phyloP scores from a whole-genome alignment of 1,140 invertebrate species.

The Drosophila carrolli region DNA sequence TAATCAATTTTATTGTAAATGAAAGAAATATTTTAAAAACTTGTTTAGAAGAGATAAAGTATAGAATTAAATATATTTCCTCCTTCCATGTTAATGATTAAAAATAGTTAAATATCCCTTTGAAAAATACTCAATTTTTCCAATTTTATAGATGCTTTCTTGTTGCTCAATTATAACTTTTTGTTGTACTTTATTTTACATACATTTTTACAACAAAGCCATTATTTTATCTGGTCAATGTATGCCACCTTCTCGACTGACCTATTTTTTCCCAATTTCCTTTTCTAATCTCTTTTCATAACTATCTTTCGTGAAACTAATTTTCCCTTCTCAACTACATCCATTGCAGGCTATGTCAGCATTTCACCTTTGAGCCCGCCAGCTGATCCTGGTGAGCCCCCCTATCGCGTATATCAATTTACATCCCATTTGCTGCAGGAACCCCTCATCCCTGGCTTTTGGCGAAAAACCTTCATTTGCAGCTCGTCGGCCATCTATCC shows the following conservation, averaged over 20 bases:
- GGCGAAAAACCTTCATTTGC: conserved; percentile 20
- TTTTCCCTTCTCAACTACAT: conserved; percentile 9
- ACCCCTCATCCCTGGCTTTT: not conserved
- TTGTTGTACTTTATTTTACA: no score
- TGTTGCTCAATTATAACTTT: no score
- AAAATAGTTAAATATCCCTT: no score
- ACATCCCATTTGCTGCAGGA: conserved; percentile 55
- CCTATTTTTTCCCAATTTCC: not conserved
- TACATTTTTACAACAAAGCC: no score
- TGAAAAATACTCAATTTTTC: no score
- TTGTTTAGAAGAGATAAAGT: no score
- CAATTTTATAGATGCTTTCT: no score
- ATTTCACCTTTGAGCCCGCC: conserved; percentile 33
- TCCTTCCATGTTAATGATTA: no score
- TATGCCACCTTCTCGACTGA: not conserved
- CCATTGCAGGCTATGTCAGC: conserved; percentile 5
- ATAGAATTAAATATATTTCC: no score
- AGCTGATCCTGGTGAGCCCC: conserved; percentile 8
- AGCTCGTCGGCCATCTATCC: conserved; percentile 3
- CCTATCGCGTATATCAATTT: conserved; percentile 42
- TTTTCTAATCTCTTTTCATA: not conserved
- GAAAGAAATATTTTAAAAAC: no score
- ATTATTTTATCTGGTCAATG: not conserved
- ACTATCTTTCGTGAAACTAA: conserved; percentile 11
- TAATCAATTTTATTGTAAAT: no score